Base-by-base conservation (phyloP, 2,797 vertebrate species). In the Zenarchopterus dispar region DNA sequence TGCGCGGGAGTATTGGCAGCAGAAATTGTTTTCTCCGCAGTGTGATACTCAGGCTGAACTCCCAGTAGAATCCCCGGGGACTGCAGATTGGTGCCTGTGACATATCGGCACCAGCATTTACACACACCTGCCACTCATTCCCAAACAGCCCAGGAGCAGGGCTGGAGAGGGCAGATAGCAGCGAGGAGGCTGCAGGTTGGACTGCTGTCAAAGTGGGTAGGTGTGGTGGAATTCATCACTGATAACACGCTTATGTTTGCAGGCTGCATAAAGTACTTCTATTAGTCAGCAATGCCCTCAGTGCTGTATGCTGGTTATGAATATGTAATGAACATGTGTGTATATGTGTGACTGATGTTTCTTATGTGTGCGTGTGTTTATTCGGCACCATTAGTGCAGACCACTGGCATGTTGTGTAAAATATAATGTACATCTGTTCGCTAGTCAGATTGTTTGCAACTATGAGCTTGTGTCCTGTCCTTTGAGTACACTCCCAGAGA, bases 21-120 rank as follows among this genome's bases (percentile, higher is more conserved):
- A 97, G 95, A 96, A 97, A 97, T 96, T 96, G 95, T 97, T 97
- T 97, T 96, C 95, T 95, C 82, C 93, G 94, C 93, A 92, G 94
- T 95, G 95, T 96, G 95, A 96, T 96, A 96, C 94, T 95, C 94
- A 89, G 88, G 93, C 95, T 95, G 95, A 96, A 96, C 96, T 95
- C 95, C 94, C 90, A 90, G 95, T 93, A 89, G 88, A 88, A 90
- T 96, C 96, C 95, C 95, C 28, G 65, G 95, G 93, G 96, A 95
- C 93, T 91, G 90, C 89, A 95, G 95, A 96, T 95, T 95, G 94
- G 92, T 90, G 93, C 92, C 92, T 91, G 58, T 93, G 94, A 92
- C 94, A 94, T 94, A 94, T 95, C 94, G 94, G 95, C 93, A 93
- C 77, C 85, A 79, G 81, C 89, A 80, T 88, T 90, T 91, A 89